Evolutionary conservation across 92 coral and sea anemone species (phyloP).

Genomic region (Epizoanthus fatuus): DNA sequence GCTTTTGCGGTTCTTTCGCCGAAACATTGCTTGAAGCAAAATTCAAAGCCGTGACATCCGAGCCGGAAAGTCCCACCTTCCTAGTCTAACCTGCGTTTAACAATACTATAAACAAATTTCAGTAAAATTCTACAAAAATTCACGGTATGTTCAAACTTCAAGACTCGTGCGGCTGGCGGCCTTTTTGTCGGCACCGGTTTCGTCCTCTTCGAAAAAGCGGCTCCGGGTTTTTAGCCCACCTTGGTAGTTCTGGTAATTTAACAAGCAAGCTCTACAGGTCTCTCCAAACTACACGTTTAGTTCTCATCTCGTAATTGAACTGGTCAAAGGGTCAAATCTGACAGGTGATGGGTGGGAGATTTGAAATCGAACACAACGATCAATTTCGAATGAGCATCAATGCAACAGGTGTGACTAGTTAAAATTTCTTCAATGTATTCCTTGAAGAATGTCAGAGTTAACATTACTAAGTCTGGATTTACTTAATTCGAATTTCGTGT

Average conservation of each 20-base stretch:
- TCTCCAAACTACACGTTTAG: background rate
- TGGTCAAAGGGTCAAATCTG: constrained; percentile 28
- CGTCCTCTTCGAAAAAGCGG: background rate
- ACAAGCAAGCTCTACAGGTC: background rate
- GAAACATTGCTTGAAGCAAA: constrained; percentile 1
- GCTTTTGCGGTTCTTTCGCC: background rate
- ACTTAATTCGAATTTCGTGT: background rate
- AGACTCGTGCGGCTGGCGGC: constrained; percentile 18
- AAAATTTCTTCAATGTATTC: background rate
- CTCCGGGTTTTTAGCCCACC: constrained; percentile 4
- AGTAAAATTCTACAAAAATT: background rate
- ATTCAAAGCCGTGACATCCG: constrained; percentile 14
- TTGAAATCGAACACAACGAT: background rate
- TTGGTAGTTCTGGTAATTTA: background rate
- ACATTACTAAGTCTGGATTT: background rate
- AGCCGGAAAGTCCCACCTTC: constrained; percentile 32
- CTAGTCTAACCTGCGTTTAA: background rate
- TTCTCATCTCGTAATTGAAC: background rate
- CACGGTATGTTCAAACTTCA: background rate
- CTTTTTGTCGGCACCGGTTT: constrained; percentile 8
- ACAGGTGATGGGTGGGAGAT: background rate
- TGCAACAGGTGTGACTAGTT: background rate
- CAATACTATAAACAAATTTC: constrained; percentile 4
- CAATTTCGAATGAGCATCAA: background rate
- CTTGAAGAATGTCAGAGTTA: background rate